Evolutionary conservation across 2,888 invertebrate genomes (phyloP).

Genomic region (Cheiracanthium punctorium): DNA sequence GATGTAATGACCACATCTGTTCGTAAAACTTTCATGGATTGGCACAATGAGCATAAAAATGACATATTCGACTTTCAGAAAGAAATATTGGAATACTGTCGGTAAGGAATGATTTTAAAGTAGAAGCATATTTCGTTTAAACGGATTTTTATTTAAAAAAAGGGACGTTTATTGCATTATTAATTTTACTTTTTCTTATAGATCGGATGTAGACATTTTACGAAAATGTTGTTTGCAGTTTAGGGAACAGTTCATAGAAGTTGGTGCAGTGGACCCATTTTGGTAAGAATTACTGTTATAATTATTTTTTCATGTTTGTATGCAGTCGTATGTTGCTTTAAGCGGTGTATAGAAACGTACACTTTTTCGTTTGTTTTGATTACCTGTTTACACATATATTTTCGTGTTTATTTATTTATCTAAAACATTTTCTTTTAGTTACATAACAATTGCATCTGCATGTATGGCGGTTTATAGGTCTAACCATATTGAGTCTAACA

Average conservation of each 20-base stretch:
- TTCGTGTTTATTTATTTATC: not conserved
- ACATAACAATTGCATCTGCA: not conserved
- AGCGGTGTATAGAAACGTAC: no score
- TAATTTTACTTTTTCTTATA: not conserved
- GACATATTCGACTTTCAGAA: not conserved
- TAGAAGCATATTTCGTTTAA: no score
- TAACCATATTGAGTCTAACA: not conserved
- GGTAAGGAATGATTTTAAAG: not conserved
- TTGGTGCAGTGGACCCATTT: not conserved
- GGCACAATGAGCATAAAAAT: constrained; percentile 4
- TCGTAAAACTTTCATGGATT: not conserved
- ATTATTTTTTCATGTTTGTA: not conserved
- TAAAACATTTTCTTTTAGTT: not conserved
- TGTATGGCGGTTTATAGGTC: not conserved
- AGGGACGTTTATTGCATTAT: not conserved
- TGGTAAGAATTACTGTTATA: not conserved
- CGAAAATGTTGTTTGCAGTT: not conserved
- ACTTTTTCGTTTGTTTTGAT: no score
- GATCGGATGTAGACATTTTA: constrained; percentile 20
- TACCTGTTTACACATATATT: no score
- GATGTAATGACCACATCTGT: not conserved
- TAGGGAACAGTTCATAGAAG: not conserved
- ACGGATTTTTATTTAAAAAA: no score
- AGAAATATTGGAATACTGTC: constrained; percentile 15
- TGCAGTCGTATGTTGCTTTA: no score